Percentiles rank a stretch among this genome's conserved stretches.
These are phyloP conservation scores for Protophormia terraenovae DNA, from an alignment of 2,888 invertebrate genomes.

Conservation along the genomic window DNA sequence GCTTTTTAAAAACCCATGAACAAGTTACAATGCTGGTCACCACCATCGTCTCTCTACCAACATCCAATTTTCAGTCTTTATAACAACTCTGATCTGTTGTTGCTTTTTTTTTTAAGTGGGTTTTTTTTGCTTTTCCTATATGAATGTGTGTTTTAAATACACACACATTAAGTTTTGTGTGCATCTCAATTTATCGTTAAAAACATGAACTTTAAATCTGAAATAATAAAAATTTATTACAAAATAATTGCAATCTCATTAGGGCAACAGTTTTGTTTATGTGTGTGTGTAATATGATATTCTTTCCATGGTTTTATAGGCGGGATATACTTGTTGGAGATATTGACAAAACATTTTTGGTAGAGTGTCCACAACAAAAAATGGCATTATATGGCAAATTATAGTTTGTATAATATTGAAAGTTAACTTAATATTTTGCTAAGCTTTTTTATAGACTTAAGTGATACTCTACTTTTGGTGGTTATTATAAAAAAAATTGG, in stretches of 20 bases:
- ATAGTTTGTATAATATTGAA: no score
- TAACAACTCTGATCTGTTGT: neutral
- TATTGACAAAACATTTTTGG: conserved; percentile 48
- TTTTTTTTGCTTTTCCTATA: neutral
- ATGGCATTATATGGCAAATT: no score
- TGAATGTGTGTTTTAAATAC: neutral
- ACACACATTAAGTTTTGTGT: conserved; percentile 19
- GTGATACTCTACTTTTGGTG: no score
- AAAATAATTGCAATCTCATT: conserved; percentile 80
- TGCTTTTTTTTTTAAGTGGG: conserved; percentile 41
- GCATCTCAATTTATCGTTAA: conserved; percentile 63
- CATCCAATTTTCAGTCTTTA: neutral
- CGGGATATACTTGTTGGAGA: neutral
- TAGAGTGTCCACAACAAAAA: neutral
- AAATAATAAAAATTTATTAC: conserved; percentile 79
- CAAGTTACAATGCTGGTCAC: neutral
- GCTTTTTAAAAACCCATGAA: conserved; percentile 32
- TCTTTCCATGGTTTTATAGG: neutral
- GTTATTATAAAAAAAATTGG: no score
- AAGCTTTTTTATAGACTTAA: no score
- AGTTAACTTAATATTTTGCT: no score
- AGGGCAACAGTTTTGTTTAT: conserved; percentile 68
- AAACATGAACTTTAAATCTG: conserved; percentile 74
- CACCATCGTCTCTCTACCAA: neutral
- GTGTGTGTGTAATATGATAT: neutral